A percentile compares a stretch with the other conserved stretches of the same genome.
These are phyloP conservation scores for Ylistrum balloti DNA, from an alignment of 1,140 invertebrate genomes.

Conservation along the genomic window DNA sequence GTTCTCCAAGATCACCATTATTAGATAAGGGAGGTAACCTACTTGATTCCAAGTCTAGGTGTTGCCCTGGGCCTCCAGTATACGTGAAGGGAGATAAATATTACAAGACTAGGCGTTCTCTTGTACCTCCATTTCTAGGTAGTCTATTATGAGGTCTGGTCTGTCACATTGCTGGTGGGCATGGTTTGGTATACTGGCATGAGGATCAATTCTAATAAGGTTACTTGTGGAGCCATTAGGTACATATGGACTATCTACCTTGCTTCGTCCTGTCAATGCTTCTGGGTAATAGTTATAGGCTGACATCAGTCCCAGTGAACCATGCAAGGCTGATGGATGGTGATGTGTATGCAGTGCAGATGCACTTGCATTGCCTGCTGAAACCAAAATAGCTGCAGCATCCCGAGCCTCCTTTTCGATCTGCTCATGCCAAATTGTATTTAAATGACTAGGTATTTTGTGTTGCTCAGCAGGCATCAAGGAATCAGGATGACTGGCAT, in stretches of 20 bases:
- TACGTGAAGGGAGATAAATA: too few relatives aligned
- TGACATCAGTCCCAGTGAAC: background rate
- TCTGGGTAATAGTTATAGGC: background rate
- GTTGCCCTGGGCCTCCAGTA: background rate
- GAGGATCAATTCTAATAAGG: constrained; percentile 1
- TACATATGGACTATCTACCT: background rate
- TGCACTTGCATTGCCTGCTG: background rate
- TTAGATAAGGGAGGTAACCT: background rate
- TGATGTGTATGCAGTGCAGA: background rate
- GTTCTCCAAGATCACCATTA: background rate
- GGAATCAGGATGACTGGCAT: background rate
- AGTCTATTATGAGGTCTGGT: background rate
- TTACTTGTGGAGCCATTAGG: background rate
- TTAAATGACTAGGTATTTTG: background rate
- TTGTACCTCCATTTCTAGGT: background rate
- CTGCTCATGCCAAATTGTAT: background rate
- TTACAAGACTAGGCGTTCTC: too few relatives aligned
- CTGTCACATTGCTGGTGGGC: constrained; percentile 20
- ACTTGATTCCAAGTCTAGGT: background rate
- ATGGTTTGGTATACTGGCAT: background rate
- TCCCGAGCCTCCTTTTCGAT: background rate
- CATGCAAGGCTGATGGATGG: background rate
- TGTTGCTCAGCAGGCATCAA: background rate
- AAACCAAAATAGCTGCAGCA: background rate
- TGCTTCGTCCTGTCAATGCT: background rate